Conservation (phyloP, 2,797 vertebrate species). For the Poliocrania exsul region DNA sequence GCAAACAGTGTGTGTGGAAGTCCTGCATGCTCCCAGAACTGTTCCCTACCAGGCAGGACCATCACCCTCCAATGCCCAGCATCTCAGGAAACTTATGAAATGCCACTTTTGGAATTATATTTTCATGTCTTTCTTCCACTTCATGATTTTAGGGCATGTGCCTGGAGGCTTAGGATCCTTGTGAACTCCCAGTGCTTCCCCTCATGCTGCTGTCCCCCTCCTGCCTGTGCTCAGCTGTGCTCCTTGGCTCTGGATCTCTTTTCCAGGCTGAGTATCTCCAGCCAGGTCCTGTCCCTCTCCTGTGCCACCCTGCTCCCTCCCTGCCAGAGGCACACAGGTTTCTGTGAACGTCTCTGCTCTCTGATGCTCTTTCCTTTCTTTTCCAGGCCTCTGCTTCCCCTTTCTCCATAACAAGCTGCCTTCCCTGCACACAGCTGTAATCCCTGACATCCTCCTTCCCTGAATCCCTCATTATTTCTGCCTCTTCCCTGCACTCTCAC, state of each 20-base stretch:
- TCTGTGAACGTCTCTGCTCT: neutral
- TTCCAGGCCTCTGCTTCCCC: neutral
- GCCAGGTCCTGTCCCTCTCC: neutral
- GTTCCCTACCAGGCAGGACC: neutral
- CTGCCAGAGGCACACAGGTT: neutral
- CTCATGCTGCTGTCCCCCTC: accelerated
- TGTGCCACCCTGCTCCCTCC: neutral
- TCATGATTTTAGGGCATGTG: neutral
- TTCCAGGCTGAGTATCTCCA: neutral
- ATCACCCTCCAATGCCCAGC: neutral
- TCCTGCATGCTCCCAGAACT: accelerated
- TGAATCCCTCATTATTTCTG: neutral
- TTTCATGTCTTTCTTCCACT: neutral
- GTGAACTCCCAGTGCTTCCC: accelerated
- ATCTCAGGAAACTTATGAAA: accelerated
- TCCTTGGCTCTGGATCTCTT: accelerated
- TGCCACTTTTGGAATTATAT: accelerated
- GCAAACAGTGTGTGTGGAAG: neutral
- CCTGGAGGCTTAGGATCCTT: neutral
- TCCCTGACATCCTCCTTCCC: neutral
- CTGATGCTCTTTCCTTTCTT: neutral
- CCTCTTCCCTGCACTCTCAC: neutral
- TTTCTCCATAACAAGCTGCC: neutral
- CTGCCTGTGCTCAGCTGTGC: neutral
- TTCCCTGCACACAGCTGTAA: neutral